These are phyloP conservation scores for Umimayanthus chanpuru DNA, from an alignment of 92 coral and sea anemone genomes.

Conservation along the genomic window DNA sequence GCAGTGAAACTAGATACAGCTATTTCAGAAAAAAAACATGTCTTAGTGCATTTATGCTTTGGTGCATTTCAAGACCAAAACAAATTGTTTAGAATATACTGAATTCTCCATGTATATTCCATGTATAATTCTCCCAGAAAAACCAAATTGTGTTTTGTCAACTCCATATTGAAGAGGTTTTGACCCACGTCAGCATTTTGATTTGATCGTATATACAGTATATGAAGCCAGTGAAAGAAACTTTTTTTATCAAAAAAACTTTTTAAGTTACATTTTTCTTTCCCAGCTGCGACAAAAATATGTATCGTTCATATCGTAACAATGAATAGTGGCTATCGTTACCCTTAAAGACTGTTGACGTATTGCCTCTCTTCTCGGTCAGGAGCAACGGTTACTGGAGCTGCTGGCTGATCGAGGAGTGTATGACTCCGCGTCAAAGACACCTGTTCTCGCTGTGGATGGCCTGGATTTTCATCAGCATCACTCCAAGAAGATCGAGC, in stretches of 20 bases:
- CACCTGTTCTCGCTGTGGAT: slow-evolving; percentile 77
- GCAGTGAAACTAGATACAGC: background rate
- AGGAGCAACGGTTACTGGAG: slow-evolving; percentile 75
- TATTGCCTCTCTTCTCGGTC: background rate
- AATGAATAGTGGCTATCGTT: background rate
- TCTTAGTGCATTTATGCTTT: background rate
- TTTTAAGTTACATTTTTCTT: too few species aligned
- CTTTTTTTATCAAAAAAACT: background rate
- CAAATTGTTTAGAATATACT: too few species aligned
- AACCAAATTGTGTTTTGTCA: too few species aligned
- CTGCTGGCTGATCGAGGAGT: slow-evolving; percentile 68
- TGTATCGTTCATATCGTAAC: too few species aligned
- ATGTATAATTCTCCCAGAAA: too few species aligned
- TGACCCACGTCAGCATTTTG: too few species aligned
- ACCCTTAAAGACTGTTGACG: background rate
- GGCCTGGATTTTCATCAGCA: slow-evolving; percentile 74
- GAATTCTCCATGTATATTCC: too few species aligned
- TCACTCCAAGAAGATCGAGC: slow-evolving; percentile 66
- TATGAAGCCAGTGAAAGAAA: too few species aligned
- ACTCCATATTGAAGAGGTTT: too few species aligned
- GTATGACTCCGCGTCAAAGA: slow-evolving; percentile 66
- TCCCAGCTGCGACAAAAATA: too few species aligned
- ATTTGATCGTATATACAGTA: too few species aligned
- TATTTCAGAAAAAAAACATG: too few species aligned
- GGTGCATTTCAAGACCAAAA: background rate